Evolutionary conservation across 2,797 vertebrate genomes (phyloP), one percentile per base, ranked within the genome.

Genomic region (Petrocephalus schoutedeni): DNA sequence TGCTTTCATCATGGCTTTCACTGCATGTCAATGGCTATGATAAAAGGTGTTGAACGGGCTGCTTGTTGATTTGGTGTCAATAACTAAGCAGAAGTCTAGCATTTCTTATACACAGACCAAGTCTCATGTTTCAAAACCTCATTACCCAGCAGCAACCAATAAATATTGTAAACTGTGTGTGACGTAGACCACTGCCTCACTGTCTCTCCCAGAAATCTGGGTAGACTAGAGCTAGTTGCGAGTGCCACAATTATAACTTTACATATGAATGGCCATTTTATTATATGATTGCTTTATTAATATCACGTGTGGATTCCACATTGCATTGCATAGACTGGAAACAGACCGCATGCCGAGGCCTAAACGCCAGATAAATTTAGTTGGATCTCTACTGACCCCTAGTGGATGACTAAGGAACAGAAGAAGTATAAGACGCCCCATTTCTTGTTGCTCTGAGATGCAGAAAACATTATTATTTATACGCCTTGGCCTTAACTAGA

Each of bases 311-410:
- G 36, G 71, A 77, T 45, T 49, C 71, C 32, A 77, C 16, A 77
- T 77, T 19, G 71, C 71, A 77, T 77, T 77, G n/a, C 19, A 14
- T 77, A 45, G 71, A 45, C 71, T 45, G 71, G n/a, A 41, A 77
- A 45, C 36, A 77, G 71, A 77, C 32, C 71, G 28, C 19, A 19
- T 77, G n/a, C 71, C 41, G 36, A 77, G 7, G 32, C 0, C 0
- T n/a, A 77, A 12, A 45, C 2, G 16, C 36, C 32, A n/a, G 71
- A 45, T 49, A 59, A 59, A n/a, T 0, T 58, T 86, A 58, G 32
- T 28, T 86, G 85, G 85, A 86, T 32, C 28, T 59, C 54, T 86
- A 36, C 54, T 59, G 54, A 86, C 85, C 59, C 56, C 85, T 86
- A 58, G 85, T 86, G 85, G 85, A 7, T 9, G 23, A 32, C 32